Base-by-base conservation (phyloP, 2,888 invertebrate genomes). In the Mechanitis messenoides region DNA sequence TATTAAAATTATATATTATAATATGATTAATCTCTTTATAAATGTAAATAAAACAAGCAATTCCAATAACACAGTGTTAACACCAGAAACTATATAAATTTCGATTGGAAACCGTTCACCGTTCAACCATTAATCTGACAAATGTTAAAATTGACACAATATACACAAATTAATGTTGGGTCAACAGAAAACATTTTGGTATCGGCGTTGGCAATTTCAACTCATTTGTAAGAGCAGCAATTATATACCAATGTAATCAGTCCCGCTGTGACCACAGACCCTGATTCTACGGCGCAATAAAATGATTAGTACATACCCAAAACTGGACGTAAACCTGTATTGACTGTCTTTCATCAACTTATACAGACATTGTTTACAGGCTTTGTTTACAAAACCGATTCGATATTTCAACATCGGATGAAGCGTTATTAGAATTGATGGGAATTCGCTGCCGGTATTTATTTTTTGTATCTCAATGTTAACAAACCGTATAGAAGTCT, bases 191-290 rank as follows among this genome's bases (percentile, higher is more conserved):
- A 84, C 83, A 86, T 86, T 72, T 81, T 75, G 73, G 73, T 78
- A 82, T 82, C 80, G 78, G 76, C 78, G 76, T 80, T 77, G 79
- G 78, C 80, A 78, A 77, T 81, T 79, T 75, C 72, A 74, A 72
- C 81, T 86, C 86, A 84, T 86, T 87, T 87, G 85, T 84, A 84
- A 83, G 83, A 80, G 84, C 78, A 73, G 80, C 83, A 87, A 88
- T 88, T 87, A 88, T 87, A 84, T 83, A 80, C 73, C 74, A 63
- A 75, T 78, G 81, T 87, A 88, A 89, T 89, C 87, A 87, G 85
- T 74, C 72, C 68, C 71, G 75, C 68, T 74, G 79, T 72, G 78
- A 78, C 79, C 72, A 69, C 71, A 71, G 62, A 66, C 66, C 70
- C 69, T 69, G 73, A 70, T 71, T 71, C 73, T 59, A 67, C 68